Base-by-base conservation (phyloP, 2,113 vertebrate species). In the Myotis brandtii region DNA sequence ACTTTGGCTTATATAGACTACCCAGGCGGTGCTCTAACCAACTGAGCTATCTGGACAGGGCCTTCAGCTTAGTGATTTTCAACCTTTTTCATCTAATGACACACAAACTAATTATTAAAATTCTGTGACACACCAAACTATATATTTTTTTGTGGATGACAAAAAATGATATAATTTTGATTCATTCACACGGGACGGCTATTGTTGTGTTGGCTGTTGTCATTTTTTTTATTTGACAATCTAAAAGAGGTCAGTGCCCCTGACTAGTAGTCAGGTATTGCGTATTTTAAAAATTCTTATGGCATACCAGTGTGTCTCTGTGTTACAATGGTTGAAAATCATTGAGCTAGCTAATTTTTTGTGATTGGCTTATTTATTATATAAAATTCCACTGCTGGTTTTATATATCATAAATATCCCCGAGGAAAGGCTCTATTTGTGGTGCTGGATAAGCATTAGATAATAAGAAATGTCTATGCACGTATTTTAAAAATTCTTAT, bases 391-490 rank as follows among this genome's bases (percentile, higher is more conserved):
- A 91, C 13, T 89, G 66, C 17, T 76, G 37, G 23, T 94, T 94
- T 93, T 96, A 89, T 43, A 89, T 27, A 75, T 64, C 46, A 86
- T 43, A 93, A 91, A 91, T 66, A 89, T 43, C 9, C 77, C 32
- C 23, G 48, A 86, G 73, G 17, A 77, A 88, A 91, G 5, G 20
- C 20, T 88, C 85, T 89, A 43, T 76, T 92, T 89, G 79, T 69
- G n/a, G 56, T 81, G 64, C 6, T 62, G n/a, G n/a, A 76, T 86
- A 94, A 85, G 40, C 37, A 81, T 89, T 89, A 89, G 17, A 72
- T 62, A 94, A 72, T 81, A 89, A 77, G 6, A 30, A 84, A 75
- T 69, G 34, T 66, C 82, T 92, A 43, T 7, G 40, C 25, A n/a
- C 46, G n/a, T 52, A 20, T 52, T 77, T 21, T 52, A 52, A 50